Evolutionary conservation across 2,113 vertebrate species (phyloP).

Genomic region (Channa argus): DNA sequence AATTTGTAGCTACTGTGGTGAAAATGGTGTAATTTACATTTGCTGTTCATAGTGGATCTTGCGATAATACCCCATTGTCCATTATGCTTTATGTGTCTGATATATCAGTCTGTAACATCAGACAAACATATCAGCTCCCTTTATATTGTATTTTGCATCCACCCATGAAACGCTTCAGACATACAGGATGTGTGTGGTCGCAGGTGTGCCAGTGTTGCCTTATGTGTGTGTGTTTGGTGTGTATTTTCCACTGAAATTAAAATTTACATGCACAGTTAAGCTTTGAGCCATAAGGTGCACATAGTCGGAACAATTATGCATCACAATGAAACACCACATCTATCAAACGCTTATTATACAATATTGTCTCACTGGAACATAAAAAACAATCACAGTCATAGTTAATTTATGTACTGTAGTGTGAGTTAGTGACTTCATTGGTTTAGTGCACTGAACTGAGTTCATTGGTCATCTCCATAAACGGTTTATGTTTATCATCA

Average conservation of each 20-base stretch:
- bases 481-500: background rate
- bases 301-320: constrained; percentile 24
- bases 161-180: constrained; percentile 34
- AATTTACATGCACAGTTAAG: constrained; percentile 29
- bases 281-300: constrained; percentile 21
- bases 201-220: constrained; percentile 19
- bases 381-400: background rate
- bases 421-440: background rate
- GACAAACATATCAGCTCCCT: constrained; percentile 49
- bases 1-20: background rate
- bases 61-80: background rate
- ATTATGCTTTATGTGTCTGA: constrained; percentile 20
- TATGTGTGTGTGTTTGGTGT: constrained; percentile 15
- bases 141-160: constrained; percentile 37
- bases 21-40: background rate
- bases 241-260: constrained; percentile 12
- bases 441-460: background rate
- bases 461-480: background rate
- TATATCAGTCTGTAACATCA: constrained; percentile 35
- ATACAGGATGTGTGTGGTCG: constrained; percentile 2
- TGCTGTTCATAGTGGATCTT: constrained; percentile 1
- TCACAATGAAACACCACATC: background rate
- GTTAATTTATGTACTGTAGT: background rate
- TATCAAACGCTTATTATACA: background rate
- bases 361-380: background rate